phyloP scores from a whole-genome alignment of 2,113 vertebrate species.

The Orientallactaga bullata region DNA sequence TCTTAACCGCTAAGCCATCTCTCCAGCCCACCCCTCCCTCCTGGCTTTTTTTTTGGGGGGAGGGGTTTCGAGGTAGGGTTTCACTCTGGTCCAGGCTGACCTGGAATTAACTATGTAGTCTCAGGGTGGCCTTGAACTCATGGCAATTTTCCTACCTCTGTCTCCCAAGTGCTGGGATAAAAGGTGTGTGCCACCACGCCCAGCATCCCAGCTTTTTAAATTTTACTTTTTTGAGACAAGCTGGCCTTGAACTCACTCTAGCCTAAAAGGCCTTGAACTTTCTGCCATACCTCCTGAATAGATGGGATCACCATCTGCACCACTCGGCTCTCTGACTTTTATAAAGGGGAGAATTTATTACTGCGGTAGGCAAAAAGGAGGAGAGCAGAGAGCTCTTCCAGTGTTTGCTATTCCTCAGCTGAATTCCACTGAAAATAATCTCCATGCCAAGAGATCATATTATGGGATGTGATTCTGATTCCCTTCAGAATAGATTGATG shows the following conservation, averaged over 20 bases:
- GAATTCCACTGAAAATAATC: background rate
- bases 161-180: no score
- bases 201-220: no score
- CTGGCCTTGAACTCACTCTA: background rate
- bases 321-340: background rate
- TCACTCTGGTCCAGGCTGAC: no score
- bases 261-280: background rate
- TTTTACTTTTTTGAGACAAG: background rate
- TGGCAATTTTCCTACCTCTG: no score
- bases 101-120: no score
- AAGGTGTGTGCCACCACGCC: no score
- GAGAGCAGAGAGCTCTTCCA: background rate
- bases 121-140: no score
- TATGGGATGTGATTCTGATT: background rate
- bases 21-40: no score
- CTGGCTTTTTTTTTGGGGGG: no score
- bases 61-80: no score
- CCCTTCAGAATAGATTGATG: background rate
- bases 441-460: background rate
- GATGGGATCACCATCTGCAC: background rate
- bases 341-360: background rate
- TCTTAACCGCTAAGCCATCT: no score
- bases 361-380: background rate
- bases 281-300: no score
- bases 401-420: background rate